Conservation (phyloP, 2,113 vertebrate genomes). For the Picathartes gymnocephalus region DNA sequence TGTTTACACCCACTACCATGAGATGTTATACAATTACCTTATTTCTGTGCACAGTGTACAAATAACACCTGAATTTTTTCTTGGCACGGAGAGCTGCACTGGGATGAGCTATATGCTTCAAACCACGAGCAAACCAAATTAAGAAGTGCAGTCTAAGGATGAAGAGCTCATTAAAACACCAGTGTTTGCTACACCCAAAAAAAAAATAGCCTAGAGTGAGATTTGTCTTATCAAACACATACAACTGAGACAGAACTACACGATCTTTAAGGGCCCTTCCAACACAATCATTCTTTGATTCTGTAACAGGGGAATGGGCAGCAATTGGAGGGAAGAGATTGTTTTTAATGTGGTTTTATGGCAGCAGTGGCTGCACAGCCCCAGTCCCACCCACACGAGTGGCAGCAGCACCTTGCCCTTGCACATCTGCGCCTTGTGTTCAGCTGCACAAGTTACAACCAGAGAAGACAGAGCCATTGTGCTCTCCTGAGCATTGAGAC, state of each 20-base stretch:
- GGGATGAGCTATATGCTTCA: rapidly evolving
- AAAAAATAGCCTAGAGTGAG: not conserved
- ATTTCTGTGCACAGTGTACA: rapidly evolving
- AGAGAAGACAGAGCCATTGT: not conserved
- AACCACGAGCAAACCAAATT: not conserved
- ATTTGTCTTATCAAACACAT: not conserved
- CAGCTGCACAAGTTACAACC: not conserved
- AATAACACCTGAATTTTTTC: not conserved
- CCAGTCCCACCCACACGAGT: rapidly evolving
- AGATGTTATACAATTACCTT: rapidly evolving
- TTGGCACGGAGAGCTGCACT: not conserved
- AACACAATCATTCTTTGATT: not conserved
- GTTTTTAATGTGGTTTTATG: not conserved
- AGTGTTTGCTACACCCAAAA: not conserved
- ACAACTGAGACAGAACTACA: rapidly evolving
- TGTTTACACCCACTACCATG: not conserved
- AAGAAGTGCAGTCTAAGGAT: not conserved
- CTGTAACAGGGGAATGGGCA: rapidly evolving
- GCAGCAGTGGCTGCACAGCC: not conserved
- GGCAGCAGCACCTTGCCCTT: not conserved
- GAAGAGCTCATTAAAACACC: not conserved
- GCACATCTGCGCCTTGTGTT: not conserved
- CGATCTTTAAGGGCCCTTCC: not conserved
- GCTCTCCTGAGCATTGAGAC: not conserved
- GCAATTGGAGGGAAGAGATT: rapidly evolving